A percentile compares a stretch with the other conserved stretches of the same genome.
Conservation (phyloP, 53 echinoderm and acorn worm species). For the Echinometra lucunter region DNA sequence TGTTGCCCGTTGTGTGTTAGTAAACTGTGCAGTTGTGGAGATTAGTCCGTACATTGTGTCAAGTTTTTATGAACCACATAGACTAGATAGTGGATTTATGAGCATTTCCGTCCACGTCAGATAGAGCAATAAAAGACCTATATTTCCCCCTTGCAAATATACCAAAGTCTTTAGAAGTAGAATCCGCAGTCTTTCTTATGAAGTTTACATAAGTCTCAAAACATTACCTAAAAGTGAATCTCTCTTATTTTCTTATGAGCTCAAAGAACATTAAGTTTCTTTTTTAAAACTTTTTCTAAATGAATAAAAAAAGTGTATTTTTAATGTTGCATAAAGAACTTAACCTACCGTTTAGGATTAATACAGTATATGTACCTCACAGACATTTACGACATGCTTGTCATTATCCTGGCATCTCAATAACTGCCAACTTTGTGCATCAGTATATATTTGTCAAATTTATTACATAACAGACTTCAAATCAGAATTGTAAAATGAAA, state of each 20-base stretch:
- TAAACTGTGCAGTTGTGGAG: background rate
- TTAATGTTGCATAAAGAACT: no score
- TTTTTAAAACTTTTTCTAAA: no score
- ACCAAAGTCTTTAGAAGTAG: slow-evolving; percentile 21
- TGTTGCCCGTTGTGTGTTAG: background rate
- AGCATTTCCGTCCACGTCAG: slow-evolving; percentile 46
- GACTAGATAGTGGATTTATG: background rate
- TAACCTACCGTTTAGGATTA: no score
- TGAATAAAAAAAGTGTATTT: no score
- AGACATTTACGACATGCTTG: background rate
- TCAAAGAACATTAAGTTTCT: no score
- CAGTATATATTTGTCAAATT: background rate
- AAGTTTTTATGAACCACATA: background rate
- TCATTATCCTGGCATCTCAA: background rate
- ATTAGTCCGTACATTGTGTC: background rate
- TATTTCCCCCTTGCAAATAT: background rate
- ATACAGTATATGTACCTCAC: no score
- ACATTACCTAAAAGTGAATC: no score
- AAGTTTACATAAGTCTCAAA: no score
- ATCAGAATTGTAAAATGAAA: background rate
- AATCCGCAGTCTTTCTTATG: background rate
- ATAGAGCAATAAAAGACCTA: slow-evolving; percentile 10
- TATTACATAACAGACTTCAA: background rate
- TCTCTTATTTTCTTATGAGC: no score
- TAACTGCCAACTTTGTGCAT: background rate